These are phyloP conservation scores for Antrozous pallidus DNA, from an alignment of 2,797 vertebrate genomes.

Conservation along the genomic window DNA sequence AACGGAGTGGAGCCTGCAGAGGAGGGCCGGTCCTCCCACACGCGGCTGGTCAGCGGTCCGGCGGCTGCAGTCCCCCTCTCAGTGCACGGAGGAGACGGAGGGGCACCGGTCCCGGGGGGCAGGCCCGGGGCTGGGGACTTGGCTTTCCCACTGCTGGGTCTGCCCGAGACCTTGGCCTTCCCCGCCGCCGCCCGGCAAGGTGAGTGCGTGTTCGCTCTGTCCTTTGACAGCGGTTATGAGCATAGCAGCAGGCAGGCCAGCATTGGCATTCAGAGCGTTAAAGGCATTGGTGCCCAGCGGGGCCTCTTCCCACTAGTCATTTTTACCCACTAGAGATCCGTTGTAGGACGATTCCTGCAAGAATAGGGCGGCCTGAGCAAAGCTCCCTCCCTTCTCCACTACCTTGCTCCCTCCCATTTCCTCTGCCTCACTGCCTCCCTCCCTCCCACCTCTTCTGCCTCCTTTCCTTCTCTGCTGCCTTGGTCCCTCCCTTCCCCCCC, in stretches of 20 bases:
- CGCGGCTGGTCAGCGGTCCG: slow-evolving; percentile 94
- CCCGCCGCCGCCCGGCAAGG: slow-evolving; percentile 89
- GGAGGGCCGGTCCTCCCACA: slow-evolving; percentile 96
- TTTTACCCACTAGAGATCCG: too few relatives aligned
- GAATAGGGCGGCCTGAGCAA: too few relatives aligned
- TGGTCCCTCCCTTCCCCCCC: too few relatives aligned
- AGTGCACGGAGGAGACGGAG: slow-evolving; percentile 97
- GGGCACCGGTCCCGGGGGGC: slow-evolving; percentile 93
- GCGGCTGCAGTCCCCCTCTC: slow-evolving; percentile 96
- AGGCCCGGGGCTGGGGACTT: slow-evolving; percentile 95
- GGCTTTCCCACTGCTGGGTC: slow-evolving; percentile 93
- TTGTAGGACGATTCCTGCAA: too few relatives aligned
- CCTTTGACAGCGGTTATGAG: slow-evolving; percentile 88
- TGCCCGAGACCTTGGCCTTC: slow-evolving; percentile 90
- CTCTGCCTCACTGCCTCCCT: too few relatives aligned
- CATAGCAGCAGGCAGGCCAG: slow-evolving; percentile 86
- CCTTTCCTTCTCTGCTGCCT: too few relatives aligned
- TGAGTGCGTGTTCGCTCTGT: slow-evolving; percentile 90
- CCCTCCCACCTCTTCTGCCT: too few relatives aligned
- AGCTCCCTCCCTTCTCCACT: too few relatives aligned
- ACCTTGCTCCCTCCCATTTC: too few relatives aligned
- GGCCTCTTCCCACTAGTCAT: slow-evolving; percentile 93
- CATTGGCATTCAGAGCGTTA: slow-evolving; percentile 87
- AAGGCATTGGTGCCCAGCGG: slow-evolving; percentile 88
- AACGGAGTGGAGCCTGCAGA: slow-evolving; percentile 93